Percentiles rank a stretch among this genome's conserved stretches.
These are phyloP conservation scores for Buceros bicornis DNA, from an alignment of 2,797 vertebrate genomes.

Conservation along the genomic window DNA sequence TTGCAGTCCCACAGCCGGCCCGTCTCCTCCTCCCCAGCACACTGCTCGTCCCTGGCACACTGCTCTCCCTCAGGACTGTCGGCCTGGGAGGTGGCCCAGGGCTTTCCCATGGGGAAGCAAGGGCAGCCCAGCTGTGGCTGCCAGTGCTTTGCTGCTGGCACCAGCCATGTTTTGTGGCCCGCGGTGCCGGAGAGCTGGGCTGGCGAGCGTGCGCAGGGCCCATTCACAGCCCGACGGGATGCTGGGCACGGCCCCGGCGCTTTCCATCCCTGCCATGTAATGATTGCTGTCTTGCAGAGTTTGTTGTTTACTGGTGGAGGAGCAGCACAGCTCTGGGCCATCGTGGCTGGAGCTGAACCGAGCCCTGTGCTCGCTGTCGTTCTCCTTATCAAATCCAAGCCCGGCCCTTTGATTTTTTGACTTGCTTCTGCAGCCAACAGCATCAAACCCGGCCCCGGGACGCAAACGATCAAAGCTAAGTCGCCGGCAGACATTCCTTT, in stretches of 20 bases:
- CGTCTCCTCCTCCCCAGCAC: neutral
- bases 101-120: neutral
- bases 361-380: neutral
- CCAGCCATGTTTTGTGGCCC: accelerated
- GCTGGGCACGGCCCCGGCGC: accelerated
- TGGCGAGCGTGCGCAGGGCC: neutral
- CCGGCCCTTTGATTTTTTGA: neutral
- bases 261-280: neutral
- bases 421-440: slow-evolving; percentile 15
- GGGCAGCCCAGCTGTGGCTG: neutral
- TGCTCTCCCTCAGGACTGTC: neutral
- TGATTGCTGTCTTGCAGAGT: neutral
- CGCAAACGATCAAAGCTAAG: neutral
- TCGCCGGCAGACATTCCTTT: slow-evolving; percentile 41
- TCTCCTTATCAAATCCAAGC: slow-evolving; percentile 10
- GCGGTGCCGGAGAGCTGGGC: accelerated
- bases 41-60: accelerated
- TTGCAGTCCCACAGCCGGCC: neutral
- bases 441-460: slow-evolving; percentile 8
- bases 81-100: neutral
- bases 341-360: accelerated
- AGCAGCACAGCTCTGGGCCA: neutral
- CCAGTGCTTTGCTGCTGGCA: accelerated
- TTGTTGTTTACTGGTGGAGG: neutral
- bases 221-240: accelerated